These are phyloP conservation scores for Zaprionus ornatus DNA, from an alignment of 1,140 invertebrate species.

Conservation along the genomic window DNA sequence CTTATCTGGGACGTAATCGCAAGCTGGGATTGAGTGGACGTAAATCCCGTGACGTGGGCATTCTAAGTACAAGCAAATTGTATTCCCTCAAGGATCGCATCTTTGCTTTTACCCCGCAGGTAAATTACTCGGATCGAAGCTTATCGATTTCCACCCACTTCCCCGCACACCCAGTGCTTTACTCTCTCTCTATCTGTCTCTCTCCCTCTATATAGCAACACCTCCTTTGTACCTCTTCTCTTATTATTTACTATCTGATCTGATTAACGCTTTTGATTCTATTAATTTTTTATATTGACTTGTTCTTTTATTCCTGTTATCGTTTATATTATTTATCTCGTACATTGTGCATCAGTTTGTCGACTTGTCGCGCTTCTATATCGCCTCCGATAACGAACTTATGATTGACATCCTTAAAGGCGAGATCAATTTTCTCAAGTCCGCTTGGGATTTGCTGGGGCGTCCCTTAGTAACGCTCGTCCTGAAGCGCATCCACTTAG, in stretches of 20 bases:
- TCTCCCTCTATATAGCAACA: background rate
- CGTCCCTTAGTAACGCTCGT: constrained; percentile 95
- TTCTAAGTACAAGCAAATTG: constrained; percentile 98
- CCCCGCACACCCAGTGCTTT: constrained; percentile 14
- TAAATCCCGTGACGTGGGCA: constrained; percentile 97
- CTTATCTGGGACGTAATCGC: constrained; percentile 96
- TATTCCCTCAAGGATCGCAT: constrained; percentile 98
- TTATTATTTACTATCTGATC: background rate
- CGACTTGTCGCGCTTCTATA: constrained; percentile 97
- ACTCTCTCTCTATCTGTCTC: constrained; percentile 42
- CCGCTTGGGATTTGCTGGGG: constrained; percentile 96
- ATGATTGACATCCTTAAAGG: constrained; percentile 98
- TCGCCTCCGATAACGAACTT: constrained; percentile 97
- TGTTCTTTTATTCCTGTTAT: constrained; percentile 67
- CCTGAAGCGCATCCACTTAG: constrained; percentile 95
- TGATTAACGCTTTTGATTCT: constrained; percentile 6
- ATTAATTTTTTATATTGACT: constrained; percentile 33
- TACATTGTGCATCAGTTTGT: constrained; percentile 90
- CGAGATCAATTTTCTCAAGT: constrained; percentile 98
- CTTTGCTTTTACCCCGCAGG: constrained; percentile 99
- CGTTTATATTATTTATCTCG: constrained; percentile 47
- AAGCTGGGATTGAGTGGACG: constrained; percentile 96
- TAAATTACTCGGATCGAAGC: constrained; percentile 84
- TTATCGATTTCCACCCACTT: constrained; percentile 1
- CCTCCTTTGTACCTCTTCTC: background rate